Percentiles rank a stretch among this genome's conserved stretches.
Evolutionary conservation across 1,140 invertebrate species (phyloP).

Genomic region (Calephelis nemesis): DNA sequence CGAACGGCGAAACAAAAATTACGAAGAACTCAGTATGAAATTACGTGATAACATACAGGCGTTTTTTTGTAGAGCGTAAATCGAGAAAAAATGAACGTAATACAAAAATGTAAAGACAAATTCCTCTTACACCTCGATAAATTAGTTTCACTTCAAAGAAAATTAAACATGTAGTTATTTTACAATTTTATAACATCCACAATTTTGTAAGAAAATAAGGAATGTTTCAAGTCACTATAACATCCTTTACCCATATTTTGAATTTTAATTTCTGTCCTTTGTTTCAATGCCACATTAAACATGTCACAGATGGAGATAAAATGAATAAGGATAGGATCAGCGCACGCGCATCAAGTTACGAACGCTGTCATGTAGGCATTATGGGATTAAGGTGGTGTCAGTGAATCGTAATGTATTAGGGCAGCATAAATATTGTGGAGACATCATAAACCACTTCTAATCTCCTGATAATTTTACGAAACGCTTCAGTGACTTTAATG

Average conservation of each 20-base stretch:
- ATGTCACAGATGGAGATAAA: constrained; percentile 8
- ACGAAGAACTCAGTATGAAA: no score
- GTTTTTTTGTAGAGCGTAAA: no score
- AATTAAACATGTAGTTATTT: no score
- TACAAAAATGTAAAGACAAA: no score
- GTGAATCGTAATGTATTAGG: constrained; percentile 11
- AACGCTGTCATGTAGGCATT: constrained; percentile 21
- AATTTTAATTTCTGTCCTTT: constrained; percentile 3
- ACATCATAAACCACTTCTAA: constrained; percentile 14
- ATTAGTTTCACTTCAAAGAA: no score
- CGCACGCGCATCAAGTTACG: constrained; percentile 21
- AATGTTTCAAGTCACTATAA: no score
- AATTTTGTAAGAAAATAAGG: no score
- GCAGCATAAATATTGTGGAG: constrained; percentile 13
- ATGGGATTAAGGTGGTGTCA: constrained; percentile 15
- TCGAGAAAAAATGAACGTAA: no score
- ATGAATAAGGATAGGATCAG: constrained; percentile 19
- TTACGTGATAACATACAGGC: no score
- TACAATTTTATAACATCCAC: no score
- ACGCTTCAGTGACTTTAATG: background rate
- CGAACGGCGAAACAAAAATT: no score
- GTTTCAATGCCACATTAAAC: background rate
- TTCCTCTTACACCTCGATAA: no score
- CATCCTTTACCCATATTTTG: background rate
- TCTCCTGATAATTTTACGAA: constrained; percentile 5